Evolutionary conservation across 2,888 invertebrate species (phyloP), one percentile per base, ranked within the genome.

Genomic region (Yponomeuta cagnagella): DNA sequence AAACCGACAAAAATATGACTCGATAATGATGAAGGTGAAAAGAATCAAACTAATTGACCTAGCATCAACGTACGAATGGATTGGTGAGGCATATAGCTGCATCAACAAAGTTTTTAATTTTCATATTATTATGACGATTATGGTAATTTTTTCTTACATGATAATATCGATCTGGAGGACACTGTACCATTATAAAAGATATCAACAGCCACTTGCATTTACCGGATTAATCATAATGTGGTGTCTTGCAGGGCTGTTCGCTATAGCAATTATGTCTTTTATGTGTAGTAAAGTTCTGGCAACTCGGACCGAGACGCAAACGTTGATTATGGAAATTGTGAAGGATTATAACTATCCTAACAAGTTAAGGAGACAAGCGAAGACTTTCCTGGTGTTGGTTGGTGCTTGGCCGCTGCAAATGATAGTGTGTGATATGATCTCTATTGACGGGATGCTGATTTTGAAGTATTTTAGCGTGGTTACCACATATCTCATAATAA

Each of bases 331-430:
- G 72, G 83, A 88, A 72, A 71, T 89, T 2, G 82, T 88, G 48
- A 88, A 87, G 83, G 82, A 86, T 73, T 88, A 88, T 70, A 79
- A 81, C 33, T 76, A 87, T 2, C 85, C 87, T 2, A 81, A 78
- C 71, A 75, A 74, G 0, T 83, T 85, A 79, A 76, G 88, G 68
- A 75, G 81, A 9, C 85, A 88, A 76, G 85, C 86, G 3, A 89
- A 89, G 75, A 82, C 83, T 5, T 89, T 89, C 70, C 83, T 86
- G 80, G 83, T 86, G 67, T 71, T 88, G 5, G 80, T 86, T 23
- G 83, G 87, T 58, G 81, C 84, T 0, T 88, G 87, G 86, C 80
- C 85, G 2, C 73, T 78, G 67, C 63, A 73, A 15, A 75, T 77
- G n/a, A 70, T 66, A 37, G 72, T 73, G 31, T 73, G 72, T 65